Base-by-base conservation (phyloP, 2,113 vertebrate genomes). In the Plestiodon gilberti region DNA sequence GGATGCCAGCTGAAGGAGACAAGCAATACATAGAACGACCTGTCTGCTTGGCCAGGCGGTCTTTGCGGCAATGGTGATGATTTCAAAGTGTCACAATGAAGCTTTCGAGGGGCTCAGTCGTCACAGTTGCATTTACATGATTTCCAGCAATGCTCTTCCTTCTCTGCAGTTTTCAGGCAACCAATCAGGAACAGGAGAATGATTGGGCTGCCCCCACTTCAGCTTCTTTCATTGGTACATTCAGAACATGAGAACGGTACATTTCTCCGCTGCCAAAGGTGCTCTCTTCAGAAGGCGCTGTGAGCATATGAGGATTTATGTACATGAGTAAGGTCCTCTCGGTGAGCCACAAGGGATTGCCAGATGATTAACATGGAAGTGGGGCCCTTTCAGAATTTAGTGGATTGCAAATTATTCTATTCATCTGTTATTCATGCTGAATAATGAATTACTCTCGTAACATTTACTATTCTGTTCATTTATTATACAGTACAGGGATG, bases 391-490 rank as follows among this genome's bases (percentile, higher is more conserved):
- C 82, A 93, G 93, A 92, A 93, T 94, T 93, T 92, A 93, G 91
- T 0, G 86, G 81, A 89, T 93, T 93, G 91, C 92, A 94, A 96
- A 95, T 95, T 94, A 94, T 96, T 94, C 95, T 91, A 93, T 95
- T 96, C 90, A 89, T 91, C 95, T 93, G 91, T 93, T 96, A 95
- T 93, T 94, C 35, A 1, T 94, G 92, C 95, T 96, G 93, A 96
- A 96, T 96, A 96, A 97, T 96, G 95, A 96, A 96, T 96, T 91
- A 94, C 89, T 94, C 91, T 96, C 93, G 73, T 91, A 90, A 94
- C 91, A 93, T 94, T 94, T 95, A 94, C 94, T 92, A 62, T 90
- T 93, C 94, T 92, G 83, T 92, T 96, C 95, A 93, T 95, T 96
- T 95, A 96, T 95, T 94, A 94, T 92, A 93, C 86, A 94, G 91